phyloP scores from a whole-genome alignment of 1,140 invertebrate species.

The Adoxophyes honmai region DNA sequence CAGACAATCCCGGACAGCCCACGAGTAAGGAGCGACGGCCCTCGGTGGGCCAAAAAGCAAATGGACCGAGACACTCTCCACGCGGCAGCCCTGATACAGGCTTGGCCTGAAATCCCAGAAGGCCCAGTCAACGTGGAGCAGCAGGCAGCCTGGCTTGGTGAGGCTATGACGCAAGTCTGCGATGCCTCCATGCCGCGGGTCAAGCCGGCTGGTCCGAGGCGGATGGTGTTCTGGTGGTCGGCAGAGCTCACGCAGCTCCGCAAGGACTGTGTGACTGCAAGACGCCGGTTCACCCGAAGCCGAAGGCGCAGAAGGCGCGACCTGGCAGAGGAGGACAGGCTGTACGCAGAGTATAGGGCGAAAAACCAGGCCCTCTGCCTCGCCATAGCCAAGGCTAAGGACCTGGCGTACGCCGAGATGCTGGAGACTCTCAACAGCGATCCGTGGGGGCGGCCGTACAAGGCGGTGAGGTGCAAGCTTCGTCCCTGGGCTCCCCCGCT shows the following conservation, averaged over 20 bases:
- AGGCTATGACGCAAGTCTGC: neutral
- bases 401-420: neutral
- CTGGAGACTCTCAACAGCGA: neutral
- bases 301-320: neutral
- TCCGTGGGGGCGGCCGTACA: neutral
- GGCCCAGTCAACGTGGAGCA: slow-evolving; percentile 74
- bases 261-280: neutral
- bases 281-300: neutral
- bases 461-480: neutral
- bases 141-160: neutral
- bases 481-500: neutral
- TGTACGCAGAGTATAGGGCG: neutral
- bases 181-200: neutral
- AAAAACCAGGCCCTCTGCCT: neutral
- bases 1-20: no score
- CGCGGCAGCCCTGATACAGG: neutral
- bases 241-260: neutral
- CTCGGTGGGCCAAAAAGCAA: neutral
- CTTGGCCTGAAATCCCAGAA: no score
- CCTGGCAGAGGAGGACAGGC: neutral
- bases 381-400: neutral
- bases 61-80: neutral
- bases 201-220: neutral
- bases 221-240: neutral
- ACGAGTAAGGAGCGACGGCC: neutral